Conservation (phyloP, 2,888 invertebrate species). For the Drosophila cognata region DNA sequence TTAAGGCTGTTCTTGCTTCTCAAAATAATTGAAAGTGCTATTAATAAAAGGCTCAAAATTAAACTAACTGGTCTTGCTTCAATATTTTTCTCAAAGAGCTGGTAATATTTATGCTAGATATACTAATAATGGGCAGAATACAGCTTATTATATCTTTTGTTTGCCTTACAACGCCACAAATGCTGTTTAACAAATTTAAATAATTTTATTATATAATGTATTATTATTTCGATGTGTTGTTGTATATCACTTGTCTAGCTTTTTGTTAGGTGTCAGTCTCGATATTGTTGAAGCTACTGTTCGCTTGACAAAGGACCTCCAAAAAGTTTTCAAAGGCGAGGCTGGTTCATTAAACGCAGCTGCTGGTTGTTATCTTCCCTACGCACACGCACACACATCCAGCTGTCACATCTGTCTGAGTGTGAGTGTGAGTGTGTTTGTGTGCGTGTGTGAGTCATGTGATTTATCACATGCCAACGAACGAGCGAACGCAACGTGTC, state of each 20-base stretch:
- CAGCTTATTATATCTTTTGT: not conserved
- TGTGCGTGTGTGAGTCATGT: constrained; percentile 35
- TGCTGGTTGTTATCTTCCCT: constrained; percentile 69
- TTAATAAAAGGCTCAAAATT: not conserved
- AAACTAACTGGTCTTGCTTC: not conserved
- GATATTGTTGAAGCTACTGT: constrained; percentile 28
- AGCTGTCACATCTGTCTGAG: constrained; percentile 21
- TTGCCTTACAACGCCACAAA: not conserved
- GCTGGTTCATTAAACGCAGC: constrained; percentile 80
- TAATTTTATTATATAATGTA: constrained; percentile 10
- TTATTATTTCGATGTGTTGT: constrained; percentile 13
- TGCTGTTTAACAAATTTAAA: not conserved
- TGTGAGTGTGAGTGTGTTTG: constrained; percentile 25
- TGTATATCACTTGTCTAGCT: constrained; percentile 1
- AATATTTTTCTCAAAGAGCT: not conserved
- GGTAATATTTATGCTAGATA: not conserved
- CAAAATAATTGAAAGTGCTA: not conserved
- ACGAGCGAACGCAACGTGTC: constrained; percentile 69
- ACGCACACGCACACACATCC: constrained; percentile 29
- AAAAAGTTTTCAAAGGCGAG: constrained; percentile 66
- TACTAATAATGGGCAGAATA: not conserved
- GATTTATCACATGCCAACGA: constrained; percentile 73
- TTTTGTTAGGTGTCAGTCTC: constrained; percentile 25
- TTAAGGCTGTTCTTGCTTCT: not conserved
- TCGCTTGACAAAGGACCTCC: constrained; percentile 61